Percentiles rank a stretch among this genome's conserved stretches.
phyloP scores from a whole-genome alignment of 2,888 invertebrate genomes.

The Sarcophaga subvicina region DNA sequence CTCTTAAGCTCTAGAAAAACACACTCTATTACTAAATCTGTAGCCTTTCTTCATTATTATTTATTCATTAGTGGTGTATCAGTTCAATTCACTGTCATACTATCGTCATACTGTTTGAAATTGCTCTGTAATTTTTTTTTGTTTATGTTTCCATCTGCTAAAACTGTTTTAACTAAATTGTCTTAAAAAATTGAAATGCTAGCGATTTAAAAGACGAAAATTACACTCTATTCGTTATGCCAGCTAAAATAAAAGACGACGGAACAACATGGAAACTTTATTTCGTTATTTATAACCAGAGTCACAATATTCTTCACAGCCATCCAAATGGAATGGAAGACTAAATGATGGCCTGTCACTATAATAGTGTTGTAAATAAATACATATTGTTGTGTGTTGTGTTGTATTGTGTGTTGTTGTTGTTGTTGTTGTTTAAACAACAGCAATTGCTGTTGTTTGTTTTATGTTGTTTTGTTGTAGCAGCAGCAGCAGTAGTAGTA shows the following conservation, averaged over 20 bases:
- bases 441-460: slow-evolving; percentile 24
- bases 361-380: slow-evolving; percentile 65
- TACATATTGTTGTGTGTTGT: slow-evolving; percentile 43
- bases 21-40: too few relatives aligned
- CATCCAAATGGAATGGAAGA: slow-evolving; percentile 43
- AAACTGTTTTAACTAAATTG: too few relatives aligned
- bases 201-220: neutral
- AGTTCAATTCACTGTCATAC: too few relatives aligned
- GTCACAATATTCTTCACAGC: slow-evolving; percentile 25
- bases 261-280: neutral
- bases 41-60: too few relatives aligned
- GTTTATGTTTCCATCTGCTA: too few relatives aligned
- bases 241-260: neutral
- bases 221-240: neutral
- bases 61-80: too few relatives aligned
- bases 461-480: slow-evolving; percentile 2
- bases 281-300: slow-evolving; percentile 44
- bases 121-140: too few relatives aligned
- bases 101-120: too few relatives aligned
- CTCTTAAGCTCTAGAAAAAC: too few relatives aligned
- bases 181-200: neutral
- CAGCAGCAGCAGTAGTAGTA: slow-evolving; percentile 8
- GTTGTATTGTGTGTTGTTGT: neutral
- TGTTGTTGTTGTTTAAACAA: neutral
- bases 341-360: slow-evolving; percentile 59